These are phyloP conservation scores for Resseliella maxima DNA, from an alignment of 2,888 invertebrate genomes.

Conservation along the genomic window DNA sequence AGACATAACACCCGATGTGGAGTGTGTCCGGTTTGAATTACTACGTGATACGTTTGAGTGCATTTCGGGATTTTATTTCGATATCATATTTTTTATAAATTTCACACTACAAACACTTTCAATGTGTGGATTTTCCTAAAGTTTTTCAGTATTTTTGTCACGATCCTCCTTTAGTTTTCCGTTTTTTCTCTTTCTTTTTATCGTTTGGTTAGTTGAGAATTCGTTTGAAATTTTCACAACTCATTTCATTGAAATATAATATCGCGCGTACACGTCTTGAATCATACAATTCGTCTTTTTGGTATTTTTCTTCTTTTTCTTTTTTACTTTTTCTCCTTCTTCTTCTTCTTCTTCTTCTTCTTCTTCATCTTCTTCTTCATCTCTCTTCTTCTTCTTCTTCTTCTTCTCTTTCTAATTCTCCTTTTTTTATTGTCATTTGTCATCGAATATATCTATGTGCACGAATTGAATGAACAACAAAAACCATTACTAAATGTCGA, in stretches of 20 bases:
- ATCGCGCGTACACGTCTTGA: not conserved
- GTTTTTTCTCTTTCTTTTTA: not conserved
- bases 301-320: not conserved
- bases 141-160: conserved; percentile 26
- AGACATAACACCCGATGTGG: not conserved
- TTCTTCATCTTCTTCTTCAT: not conserved
- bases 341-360: not conserved
- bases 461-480: not conserved
- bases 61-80: not conserved
- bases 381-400: not conserved
- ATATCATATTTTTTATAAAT: not conserved
- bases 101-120: not conserved
- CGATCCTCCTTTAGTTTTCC: not conserved
- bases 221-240: not conserved
- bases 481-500: not conserved
- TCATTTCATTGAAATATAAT: conserved; percentile 23
- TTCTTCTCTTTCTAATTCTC: not conserved
- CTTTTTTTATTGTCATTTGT: conserved; percentile 12
- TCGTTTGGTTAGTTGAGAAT: not conserved
- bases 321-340: not conserved
- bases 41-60: conserved; percentile 8
- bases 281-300: not conserved
- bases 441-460: not conserved
- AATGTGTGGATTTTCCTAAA: not conserved
- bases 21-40: conserved; percentile 30